Evolutionary conservation across 2,888 invertebrate species (phyloP).

Genomic region (Chymomyza amoena): DNA sequence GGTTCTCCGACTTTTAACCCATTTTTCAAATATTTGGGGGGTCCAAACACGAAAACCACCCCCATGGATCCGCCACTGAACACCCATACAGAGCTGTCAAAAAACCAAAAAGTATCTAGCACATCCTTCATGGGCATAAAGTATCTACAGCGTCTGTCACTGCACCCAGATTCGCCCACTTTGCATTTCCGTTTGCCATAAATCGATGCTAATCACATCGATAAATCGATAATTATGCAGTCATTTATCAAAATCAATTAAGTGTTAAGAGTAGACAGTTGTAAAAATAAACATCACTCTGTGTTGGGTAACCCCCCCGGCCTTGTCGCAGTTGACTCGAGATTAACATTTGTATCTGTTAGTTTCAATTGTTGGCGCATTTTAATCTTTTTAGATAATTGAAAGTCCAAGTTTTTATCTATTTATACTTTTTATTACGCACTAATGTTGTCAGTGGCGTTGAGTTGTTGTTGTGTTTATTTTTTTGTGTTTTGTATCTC

Average conservation of each 20-base stretch:
- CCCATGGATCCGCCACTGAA: no score
- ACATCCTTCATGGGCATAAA: not conserved
- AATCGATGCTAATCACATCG: conserved; percentile 1
- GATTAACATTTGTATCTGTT: not conserved
- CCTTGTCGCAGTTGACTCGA: not conserved
- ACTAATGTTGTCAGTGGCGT: conserved; percentile 21
- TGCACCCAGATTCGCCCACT: not conserved
- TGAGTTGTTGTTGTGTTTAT: conserved; percentile 10
- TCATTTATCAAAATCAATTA: not conserved
- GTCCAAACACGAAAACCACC: no score
- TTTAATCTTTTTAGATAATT: not conserved
- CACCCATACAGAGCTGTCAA: no score
- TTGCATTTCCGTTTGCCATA: not conserved
- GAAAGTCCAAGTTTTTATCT: not conserved
- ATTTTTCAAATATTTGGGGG: no score
- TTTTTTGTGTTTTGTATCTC: conserved; percentile 29
- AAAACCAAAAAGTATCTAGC: no score
- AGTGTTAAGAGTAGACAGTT: not conserved
- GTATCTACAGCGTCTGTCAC: not conserved
- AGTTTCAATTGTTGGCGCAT: not conserved
- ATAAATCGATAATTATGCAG: not conserved
- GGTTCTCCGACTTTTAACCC: no score
- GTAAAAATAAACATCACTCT: not conserved
- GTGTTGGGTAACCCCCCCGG: not conserved
- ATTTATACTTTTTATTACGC: conserved; percentile 36